These are phyloP conservation scores for Sialis fuliginosa DNA, from an alignment of 2,888 invertebrate genomes.

Conservation along the genomic window DNA sequence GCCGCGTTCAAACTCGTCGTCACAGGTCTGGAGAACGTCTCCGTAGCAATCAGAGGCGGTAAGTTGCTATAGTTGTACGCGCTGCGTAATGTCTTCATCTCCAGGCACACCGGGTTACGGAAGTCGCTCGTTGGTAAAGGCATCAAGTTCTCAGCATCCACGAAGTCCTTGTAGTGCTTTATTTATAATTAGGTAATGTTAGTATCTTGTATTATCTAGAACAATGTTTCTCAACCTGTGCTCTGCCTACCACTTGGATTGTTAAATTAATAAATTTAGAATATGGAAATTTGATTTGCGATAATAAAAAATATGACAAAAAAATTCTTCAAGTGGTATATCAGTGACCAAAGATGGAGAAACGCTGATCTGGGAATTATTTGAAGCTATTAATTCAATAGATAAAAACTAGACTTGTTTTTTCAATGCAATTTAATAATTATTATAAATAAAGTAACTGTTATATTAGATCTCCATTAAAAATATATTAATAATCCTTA, in stretches of 20 bases:
- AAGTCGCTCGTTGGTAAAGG: constrained; percentile 72
- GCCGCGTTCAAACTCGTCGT: constrained; percentile 16
- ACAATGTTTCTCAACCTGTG: neutral
- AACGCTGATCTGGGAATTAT: too few relatives aligned
- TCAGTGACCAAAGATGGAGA: too few relatives aligned
- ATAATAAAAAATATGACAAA: too few relatives aligned
- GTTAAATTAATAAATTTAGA: constrained; percentile 5
- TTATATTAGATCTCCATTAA: too few relatives aligned
- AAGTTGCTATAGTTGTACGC: constrained; percentile 6
- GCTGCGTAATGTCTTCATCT: constrained; percentile 43
- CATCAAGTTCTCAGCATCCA: constrained; percentile 79
- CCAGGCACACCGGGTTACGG: constrained; percentile 65
- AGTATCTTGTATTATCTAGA: neutral
- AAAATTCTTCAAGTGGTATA: too few relatives aligned
- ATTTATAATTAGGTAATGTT: too few relatives aligned
- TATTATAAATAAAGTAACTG: too few relatives aligned
- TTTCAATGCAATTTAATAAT: too few relatives aligned
- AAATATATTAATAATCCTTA: too few relatives aligned
- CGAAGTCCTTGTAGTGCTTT: constrained; percentile 68
- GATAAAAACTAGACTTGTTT: too few relatives aligned
- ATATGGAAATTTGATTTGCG: neutral
- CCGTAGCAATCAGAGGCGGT: constrained; percentile 3
- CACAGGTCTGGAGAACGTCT: constrained; percentile 7
- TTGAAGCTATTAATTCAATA: too few relatives aligned
- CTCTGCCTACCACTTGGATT: neutral